These are phyloP conservation scores for Perognathus longimembris DNA, from an alignment of 2,113 vertebrate species.

Conservation along the genomic window DNA sequence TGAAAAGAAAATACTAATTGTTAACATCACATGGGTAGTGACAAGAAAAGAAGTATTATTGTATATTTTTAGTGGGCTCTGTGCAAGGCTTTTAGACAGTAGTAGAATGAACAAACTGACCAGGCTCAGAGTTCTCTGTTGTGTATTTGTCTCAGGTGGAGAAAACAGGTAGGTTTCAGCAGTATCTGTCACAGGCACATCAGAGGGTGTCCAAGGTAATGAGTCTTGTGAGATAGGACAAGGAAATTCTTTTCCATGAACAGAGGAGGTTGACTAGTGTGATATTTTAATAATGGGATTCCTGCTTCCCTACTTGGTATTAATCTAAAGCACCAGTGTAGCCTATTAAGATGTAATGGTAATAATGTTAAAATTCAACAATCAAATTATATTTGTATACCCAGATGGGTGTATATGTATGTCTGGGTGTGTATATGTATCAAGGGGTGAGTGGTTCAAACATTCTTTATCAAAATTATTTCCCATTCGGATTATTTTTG, in stretches of 20 bases:
- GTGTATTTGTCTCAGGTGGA: background rate
- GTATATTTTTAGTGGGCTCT: background rate
- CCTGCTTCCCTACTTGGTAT: background rate
- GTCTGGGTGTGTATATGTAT: no score
- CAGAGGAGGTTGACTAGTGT: background rate
- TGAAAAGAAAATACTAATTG: constrained; percentile 59
- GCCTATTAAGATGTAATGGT: constrained; percentile 55
- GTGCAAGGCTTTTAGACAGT: background rate
- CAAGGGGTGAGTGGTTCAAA: background rate
- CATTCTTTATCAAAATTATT: constrained; percentile 36
- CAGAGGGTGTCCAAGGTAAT: background rate
- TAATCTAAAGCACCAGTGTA: background rate
- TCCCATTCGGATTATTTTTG: background rate
- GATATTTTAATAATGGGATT: background rate
- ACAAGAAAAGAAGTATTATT: background rate
- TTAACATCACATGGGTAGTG: constrained; percentile 47
- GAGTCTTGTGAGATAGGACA: background rate
- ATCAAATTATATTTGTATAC: constrained; percentile 27
- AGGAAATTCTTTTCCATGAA: background rate
- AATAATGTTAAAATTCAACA: background rate
- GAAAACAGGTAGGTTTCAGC: background rate
- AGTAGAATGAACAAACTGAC: background rate
- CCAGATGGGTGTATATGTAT: background rate
- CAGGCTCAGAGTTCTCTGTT: background rate
- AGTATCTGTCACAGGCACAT: background rate